Base-by-base conservation (phyloP, 1,140 invertebrate genomes). In the Trichonephila clavata region DNA sequence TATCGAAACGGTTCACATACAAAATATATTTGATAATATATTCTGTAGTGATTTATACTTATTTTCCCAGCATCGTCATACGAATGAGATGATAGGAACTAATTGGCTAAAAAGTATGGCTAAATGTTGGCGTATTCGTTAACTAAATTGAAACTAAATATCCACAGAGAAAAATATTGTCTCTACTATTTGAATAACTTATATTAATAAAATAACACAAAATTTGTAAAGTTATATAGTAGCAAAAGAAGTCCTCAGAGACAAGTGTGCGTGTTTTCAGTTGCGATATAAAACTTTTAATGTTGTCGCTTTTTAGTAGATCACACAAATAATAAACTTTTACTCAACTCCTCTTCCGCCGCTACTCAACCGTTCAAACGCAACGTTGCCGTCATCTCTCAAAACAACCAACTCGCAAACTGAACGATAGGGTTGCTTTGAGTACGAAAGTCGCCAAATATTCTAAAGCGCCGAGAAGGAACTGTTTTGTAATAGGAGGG, bases 341-440 rank as follows among this genome's bases (percentile, higher is more conserved):
- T 18, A 77, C 18, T 18, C 5, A 32, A 77, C 71, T 77, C 4
- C 65, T 5, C 4, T 39, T 32, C 13, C 16, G 10, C 71, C 7
- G 18, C 71, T 7, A 77, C 71, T 39, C 14, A 27, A 32, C 71
- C 71, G 71, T 77, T 14, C 71, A 77, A 14, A 39, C 71, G 71
- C 86, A 87, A 61, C 20, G 13, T 63, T 87, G 16, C 59, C 32
- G 86, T 87, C 60, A 87, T 87, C 60, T 63, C 60, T 14, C 59
- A 43, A 87, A 87, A 87, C 86, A 87, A 63, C 27, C 86, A 63
- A 87, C 59, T 87, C 50, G 57, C 50, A n/a, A 57, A 63, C 59
- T 39, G 86, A 61, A 63, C 60, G n/a, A 7, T 57, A 87, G 86
- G 86, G 86, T 87, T 87, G 20, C 81, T 83, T 59, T 27, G 32